Evolutionary conservation across 2,113 vertebrate species (phyloP).

Genomic region (Arizona elegans): DNA sequence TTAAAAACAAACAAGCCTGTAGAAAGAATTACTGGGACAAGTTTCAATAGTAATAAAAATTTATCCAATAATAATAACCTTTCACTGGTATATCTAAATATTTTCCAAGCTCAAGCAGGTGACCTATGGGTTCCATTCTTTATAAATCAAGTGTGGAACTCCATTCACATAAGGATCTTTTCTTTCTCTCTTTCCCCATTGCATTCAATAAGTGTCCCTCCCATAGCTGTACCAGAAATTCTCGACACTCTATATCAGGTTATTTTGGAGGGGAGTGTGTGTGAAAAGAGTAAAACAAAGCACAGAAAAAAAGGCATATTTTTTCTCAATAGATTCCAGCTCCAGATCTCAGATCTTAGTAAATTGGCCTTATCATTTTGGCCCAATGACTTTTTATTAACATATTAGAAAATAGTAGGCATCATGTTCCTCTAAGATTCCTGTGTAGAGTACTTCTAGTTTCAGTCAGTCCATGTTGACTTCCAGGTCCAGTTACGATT

Average conservation of each 20-base stretch:
- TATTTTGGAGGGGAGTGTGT: neutral
- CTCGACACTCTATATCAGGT: neutral
- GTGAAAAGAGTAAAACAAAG: neutral
- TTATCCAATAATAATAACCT: neutral
- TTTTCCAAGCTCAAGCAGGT: neutral
- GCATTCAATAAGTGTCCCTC: neutral
- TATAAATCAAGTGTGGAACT: neutral
- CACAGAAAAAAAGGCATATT: neutral
- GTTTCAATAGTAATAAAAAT: neutral
- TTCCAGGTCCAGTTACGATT: neutral
- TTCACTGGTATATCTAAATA: neutral
- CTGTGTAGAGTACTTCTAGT: neutral
- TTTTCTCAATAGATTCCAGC: neutral
- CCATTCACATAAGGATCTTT: neutral
- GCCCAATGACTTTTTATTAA: neutral
- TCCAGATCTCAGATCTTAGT: neutral
- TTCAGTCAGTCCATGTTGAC: neutral
- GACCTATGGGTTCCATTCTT: neutral
- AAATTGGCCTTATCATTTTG: neutral
- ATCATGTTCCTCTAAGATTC: neutral
- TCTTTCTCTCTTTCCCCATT: neutral
- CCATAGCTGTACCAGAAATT: neutral
- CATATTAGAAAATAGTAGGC: neutral
- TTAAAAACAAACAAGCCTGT: neutral
- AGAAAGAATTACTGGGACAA: neutral